Percentiles rank a stretch among this genome's conserved stretches.
Conservation (phyloP, 2,797 vertebrate species). For the Silurus aristotelis region DNA sequence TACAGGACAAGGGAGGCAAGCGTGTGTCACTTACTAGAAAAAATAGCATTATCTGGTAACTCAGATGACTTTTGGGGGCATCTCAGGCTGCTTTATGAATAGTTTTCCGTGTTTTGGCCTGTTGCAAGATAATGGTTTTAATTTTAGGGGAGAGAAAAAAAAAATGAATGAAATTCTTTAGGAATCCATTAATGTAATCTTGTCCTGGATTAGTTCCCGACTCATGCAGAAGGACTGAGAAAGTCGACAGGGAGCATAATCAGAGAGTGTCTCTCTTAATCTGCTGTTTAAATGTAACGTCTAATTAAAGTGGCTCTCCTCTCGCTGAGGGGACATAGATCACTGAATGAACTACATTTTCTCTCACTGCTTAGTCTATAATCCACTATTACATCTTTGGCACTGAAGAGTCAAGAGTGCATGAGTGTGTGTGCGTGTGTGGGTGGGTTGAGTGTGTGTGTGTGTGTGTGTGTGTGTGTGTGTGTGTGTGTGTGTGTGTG, state of each 20-base stretch:
- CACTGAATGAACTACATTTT: conserved; percentile 55
- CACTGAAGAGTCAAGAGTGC: conserved; percentile 30
- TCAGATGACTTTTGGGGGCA: conserved; percentile 52
- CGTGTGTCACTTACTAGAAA: conserved; percentile 60
- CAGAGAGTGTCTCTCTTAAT: conserved; percentile 69
- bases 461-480: conserved; percentile 21
- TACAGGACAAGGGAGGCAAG: conserved; percentile 51
- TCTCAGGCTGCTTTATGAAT: conserved; percentile 40
- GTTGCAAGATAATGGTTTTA: conserved; percentile 70
- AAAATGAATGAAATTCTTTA: conserved; percentile 61
- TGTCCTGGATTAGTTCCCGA: conserved; percentile 73
- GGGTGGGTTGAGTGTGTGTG: conserved; percentile 27
- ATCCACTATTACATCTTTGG: conserved; percentile 52
- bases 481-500: background rate
- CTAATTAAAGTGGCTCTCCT: conserved; percentile 72
- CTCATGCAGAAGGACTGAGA: conserved; percentile 60
- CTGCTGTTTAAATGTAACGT: conserved; percentile 68
- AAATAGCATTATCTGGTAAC: conserved; percentile 68
- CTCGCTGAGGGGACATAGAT: conserved; percentile 53
- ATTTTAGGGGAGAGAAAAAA: conserved; percentile 65
- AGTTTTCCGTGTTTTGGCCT: conserved; percentile 52
- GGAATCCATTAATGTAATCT: conserved; percentile 76
- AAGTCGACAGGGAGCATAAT: conserved; percentile 65
- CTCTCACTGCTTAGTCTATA: conserved; percentile 55
- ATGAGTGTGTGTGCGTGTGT: conserved; percentile 17